Conservation (phyloP, 2,113 vertebrate species). For the Poecilia latipinna region DNA sequence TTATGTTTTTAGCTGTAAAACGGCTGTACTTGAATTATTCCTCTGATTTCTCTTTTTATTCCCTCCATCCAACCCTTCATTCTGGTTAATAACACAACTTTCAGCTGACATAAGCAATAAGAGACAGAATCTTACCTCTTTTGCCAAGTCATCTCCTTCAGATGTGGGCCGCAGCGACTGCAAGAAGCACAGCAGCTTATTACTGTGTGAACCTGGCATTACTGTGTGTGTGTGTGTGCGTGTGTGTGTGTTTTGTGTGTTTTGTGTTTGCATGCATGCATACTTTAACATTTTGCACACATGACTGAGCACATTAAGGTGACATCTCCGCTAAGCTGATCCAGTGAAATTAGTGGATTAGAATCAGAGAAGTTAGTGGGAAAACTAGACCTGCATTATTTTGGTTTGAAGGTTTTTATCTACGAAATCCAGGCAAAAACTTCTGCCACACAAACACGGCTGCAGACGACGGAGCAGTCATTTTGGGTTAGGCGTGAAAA, state of each 20-base stretch:
- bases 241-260: constrained; percentile 24
- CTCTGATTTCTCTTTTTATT: constrained; percentile 18
- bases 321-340: constrained; percentile 33
- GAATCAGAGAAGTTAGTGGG: constrained; percentile 24
- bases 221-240: constrained; percentile 16
- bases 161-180: constrained; percentile 38
- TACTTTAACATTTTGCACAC: constrained; percentile 62
- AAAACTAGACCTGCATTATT: constrained; percentile 29
- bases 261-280: constrained; percentile 44
- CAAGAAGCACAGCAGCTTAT: constrained; percentile 51
- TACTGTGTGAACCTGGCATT: constrained; percentile 23
- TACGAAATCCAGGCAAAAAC: constrained; percentile 17
- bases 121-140: constrained; percentile 41
- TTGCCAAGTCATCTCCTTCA: constrained; percentile 55
- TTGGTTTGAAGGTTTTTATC: constrained; percentile 25
- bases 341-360: constrained; percentile 18
- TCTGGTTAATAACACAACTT: constrained; percentile 48
- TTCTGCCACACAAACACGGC: constrained; percentile 10
- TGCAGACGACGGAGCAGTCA: constrained; percentile 10
- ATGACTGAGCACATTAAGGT: constrained; percentile 53
- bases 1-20: constrained; percentile 28
- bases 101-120: constrained; percentile 71
- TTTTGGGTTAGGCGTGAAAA: constrained; percentile 21
- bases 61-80: constrained; percentile 27
- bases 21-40: constrained; percentile 14